A percentile compares a stretch with the other conserved stretches of the same genome.
These are phyloP conservation scores for Lasiurus borealis DNA, from an alignment of 2,113 vertebrate species.

Conservation along the genomic window DNA sequence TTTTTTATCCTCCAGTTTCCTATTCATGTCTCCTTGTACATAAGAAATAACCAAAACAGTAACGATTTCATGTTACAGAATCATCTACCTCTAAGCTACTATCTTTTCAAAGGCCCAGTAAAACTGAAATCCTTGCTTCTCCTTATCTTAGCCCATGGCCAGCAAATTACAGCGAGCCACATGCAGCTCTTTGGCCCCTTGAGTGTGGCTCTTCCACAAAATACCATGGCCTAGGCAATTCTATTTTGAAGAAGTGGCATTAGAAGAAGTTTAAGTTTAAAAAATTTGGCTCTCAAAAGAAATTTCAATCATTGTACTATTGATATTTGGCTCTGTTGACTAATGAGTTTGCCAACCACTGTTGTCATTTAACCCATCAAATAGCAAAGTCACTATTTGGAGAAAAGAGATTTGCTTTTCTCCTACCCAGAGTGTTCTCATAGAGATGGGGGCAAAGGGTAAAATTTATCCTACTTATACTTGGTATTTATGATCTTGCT, in stretches of 20 bases:
- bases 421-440: background rate
- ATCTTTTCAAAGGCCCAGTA: background rate
- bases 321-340: too few relatives aligned
- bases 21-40: background rate
- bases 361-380: background rate
- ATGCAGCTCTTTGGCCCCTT: too few relatives aligned
- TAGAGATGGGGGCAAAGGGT: background rate
- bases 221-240: too few relatives aligned
- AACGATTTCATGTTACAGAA: background rate
- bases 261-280: too few relatives aligned
- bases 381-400: background rate
- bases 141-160: background rate
- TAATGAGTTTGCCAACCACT: background rate
- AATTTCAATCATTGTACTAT: too few relatives aligned
- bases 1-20: background rate
- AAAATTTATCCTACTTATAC: background rate
- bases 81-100: background rate
- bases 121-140: slow-evolving; percentile 24
- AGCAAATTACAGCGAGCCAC: too few relatives aligned
- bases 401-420: background rate
- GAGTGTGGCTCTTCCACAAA: too few relatives aligned
- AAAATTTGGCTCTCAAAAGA: too few relatives aligned
- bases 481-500: slow-evolving; percentile 11
- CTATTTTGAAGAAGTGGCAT: too few relatives aligned
- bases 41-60: background rate